A percentile compares a stretch with the other conserved stretches of the same genome.
phyloP scores from a whole-genome alignment of 2,888 invertebrate genomes.

The Drosophila kambysellisi region DNA sequence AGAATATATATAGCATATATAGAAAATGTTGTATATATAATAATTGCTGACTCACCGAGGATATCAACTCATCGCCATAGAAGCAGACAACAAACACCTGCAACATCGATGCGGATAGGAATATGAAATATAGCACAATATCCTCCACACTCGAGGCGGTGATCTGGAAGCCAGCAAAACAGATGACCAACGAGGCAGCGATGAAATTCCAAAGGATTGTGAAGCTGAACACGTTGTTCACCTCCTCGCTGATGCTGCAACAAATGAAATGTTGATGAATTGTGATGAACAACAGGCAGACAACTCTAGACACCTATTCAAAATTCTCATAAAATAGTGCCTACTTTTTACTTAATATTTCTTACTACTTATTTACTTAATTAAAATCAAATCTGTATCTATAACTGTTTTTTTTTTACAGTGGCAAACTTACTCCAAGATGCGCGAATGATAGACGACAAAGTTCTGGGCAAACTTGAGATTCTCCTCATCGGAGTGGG shows the following conservation, averaged over 20 bases:
- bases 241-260: slow-evolving; percentile 67
- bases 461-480: slow-evolving; percentile 51
- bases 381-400: neutral
- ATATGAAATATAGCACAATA: slow-evolving; percentile 76
- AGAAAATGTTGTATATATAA: neutral
- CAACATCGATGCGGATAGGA: slow-evolving; percentile 75
- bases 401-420: neutral
- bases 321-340: neutral
- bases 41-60: slow-evolving; percentile 64
- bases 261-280: no score
- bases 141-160: slow-evolving; percentile 77
- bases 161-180: slow-evolving; percentile 83
- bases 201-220: slow-evolving; percentile 82
- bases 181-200: slow-evolving; percentile 82
- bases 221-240: slow-evolving; percentile 77
- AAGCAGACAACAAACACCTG: slow-evolving; percentile 82
- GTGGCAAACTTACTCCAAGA: slow-evolving; percentile 58
- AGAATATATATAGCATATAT: slow-evolving; percentile 15
- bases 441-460: slow-evolving; percentile 58
- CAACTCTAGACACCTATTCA: neutral
- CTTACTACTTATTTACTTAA: no score
- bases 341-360: neutral
- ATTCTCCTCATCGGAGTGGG: slow-evolving; percentile 53
- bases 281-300: no score
- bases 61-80: slow-evolving; percentile 80